Percentiles rank a stretch among this genome's conserved stretches.
phyloP scores from a whole-genome alignment of 2,113 vertebrate species.

The Fulica atra region DNA sequence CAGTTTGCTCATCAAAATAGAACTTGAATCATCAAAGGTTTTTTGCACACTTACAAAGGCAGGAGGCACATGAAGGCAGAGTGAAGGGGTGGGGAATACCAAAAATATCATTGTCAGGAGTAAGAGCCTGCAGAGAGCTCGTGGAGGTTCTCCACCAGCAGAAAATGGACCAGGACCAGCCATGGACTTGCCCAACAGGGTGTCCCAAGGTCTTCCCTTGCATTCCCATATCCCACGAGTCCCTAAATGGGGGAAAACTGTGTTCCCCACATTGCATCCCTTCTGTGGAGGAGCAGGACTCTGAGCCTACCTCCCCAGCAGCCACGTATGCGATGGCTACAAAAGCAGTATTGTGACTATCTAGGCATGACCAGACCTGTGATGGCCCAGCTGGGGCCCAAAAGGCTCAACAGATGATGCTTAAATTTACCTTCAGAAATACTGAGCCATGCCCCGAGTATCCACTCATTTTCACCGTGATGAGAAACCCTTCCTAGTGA shows the following conservation, averaged over 20 bases:
- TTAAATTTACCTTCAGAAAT: not conserved
- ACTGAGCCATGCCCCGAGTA: not conserved
- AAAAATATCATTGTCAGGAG: not conserved
- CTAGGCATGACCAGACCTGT: not conserved
- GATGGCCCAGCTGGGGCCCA: not conserved
- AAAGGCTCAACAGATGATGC: not conserved
- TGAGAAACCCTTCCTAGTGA: not conserved
- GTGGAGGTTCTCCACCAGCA: not conserved
- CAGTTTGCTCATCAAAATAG: not conserved
- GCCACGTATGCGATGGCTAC: not conserved
- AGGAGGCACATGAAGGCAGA: not conserved
- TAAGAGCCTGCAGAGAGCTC: not conserved
- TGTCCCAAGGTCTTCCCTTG: not conserved
- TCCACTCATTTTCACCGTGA: fast-evolving
- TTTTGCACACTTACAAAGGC: fast-evolving
- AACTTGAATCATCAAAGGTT: fast-evolving
- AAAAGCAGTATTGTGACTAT: not conserved
- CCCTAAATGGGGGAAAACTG: not conserved
- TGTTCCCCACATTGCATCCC: not conserved
- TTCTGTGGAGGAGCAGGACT: not conserved
- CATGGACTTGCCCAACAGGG: fast-evolving
- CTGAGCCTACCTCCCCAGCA: not conserved
- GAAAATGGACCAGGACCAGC: not conserved
- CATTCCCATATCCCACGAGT: fast-evolving
- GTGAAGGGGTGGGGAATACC: not conserved